phyloP scores from a whole-genome alignment of 1,140 invertebrate genomes.

The Nebria ingens region DNA sequence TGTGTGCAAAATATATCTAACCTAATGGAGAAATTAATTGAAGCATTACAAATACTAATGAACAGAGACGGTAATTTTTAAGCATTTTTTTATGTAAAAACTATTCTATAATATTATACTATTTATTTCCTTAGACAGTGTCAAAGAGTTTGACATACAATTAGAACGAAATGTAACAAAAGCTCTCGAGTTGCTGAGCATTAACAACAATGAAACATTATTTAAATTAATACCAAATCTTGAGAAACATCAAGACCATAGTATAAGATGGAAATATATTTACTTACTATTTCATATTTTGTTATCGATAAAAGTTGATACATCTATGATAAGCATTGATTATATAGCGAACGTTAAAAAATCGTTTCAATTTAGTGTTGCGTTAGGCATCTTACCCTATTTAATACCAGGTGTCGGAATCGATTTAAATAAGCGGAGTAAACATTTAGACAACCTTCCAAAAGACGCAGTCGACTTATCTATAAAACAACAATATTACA shows the following conservation, averaged over 20 bases:
- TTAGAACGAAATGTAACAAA: not conserved
- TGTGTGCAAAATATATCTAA: not conserved
- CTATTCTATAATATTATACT: not conserved
- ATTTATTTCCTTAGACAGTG: not conserved
- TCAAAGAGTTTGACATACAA: not conserved
- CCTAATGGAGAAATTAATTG: not conserved
- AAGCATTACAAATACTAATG: slow-evolving; percentile 3
- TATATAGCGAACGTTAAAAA: slow-evolving; percentile 42
- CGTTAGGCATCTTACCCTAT: slow-evolving; percentile 51
- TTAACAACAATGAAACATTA: not conserved
- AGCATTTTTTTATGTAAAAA: not conserved
- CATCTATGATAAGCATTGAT: slow-evolving; percentile 44
- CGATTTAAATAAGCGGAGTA: slow-evolving; percentile 35
- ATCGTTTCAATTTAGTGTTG: slow-evolving; percentile 47
- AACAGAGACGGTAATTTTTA: not conserved
- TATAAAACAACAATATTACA: slow-evolving; percentile 31
- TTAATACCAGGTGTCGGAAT: slow-evolving; percentile 55
- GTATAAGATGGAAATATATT: slow-evolving; percentile 28
- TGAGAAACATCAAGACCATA: slow-evolving; percentile 14
- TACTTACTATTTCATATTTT: slow-evolving; percentile 33
- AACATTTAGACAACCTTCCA: slow-evolving; percentile 20
- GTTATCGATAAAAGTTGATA: slow-evolving; percentile 27
- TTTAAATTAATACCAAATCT: slow-evolving; percentile 1
- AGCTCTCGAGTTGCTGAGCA: not conserved
- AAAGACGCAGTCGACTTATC: slow-evolving; percentile 22